These are phyloP conservation scores for Drosophila lacicola DNA, from an alignment of 2,888 invertebrate species.

Conservation along the genomic window DNA sequence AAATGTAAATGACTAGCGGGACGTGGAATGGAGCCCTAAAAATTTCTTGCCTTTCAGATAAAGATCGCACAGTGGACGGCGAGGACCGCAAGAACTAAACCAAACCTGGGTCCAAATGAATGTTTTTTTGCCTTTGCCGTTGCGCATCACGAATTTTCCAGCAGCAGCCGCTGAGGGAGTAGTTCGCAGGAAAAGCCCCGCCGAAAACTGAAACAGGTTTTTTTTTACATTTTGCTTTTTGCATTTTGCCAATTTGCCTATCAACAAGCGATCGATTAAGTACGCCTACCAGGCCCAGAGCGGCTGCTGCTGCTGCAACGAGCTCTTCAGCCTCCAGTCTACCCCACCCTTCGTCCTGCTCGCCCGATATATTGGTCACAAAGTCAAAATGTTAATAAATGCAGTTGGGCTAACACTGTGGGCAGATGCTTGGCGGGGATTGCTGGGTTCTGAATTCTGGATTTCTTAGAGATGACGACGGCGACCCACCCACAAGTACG, in stretches of 20 bases:
- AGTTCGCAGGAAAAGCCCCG: slow-evolving; percentile 48
- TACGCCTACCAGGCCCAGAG: slow-evolving; percentile 68
- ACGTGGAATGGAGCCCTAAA: slow-evolving; percentile 69
- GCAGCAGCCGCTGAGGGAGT: slow-evolving; percentile 40
- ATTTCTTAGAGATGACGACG: slow-evolving; percentile 20
- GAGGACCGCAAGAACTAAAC: slow-evolving; percentile 57
- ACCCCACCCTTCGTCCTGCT: background rate
- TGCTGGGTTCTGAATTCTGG: slow-evolving; percentile 26
- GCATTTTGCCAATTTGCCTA: slow-evolving; percentile 82
- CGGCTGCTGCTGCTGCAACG: slow-evolving; percentile 19
- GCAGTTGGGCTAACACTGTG: slow-evolving; percentile 53
- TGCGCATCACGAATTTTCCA: slow-evolving; percentile 80
- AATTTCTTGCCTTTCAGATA: slow-evolving; percentile 64
- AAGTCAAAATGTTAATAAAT: slow-evolving; percentile 82
- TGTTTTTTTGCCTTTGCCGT: slow-evolving; percentile 26
- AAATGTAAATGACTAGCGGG: slow-evolving; percentile 76
- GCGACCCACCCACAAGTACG: slow-evolving; percentile 76
- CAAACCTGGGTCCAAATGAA: slow-evolving; percentile 49
- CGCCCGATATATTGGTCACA: slow-evolving; percentile 71
- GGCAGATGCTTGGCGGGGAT: slow-evolving; percentile 36
- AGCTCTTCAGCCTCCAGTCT: slow-evolving; percentile 14
- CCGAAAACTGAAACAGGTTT: slow-evolving; percentile 76
- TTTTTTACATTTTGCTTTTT: slow-evolving; percentile 39
- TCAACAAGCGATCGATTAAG: slow-evolving; percentile 82
- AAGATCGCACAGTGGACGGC: slow-evolving; percentile 73